Base-by-base conservation (phyloP, 1,140 invertebrate species). In the Drosophila jambulina region DNA sequence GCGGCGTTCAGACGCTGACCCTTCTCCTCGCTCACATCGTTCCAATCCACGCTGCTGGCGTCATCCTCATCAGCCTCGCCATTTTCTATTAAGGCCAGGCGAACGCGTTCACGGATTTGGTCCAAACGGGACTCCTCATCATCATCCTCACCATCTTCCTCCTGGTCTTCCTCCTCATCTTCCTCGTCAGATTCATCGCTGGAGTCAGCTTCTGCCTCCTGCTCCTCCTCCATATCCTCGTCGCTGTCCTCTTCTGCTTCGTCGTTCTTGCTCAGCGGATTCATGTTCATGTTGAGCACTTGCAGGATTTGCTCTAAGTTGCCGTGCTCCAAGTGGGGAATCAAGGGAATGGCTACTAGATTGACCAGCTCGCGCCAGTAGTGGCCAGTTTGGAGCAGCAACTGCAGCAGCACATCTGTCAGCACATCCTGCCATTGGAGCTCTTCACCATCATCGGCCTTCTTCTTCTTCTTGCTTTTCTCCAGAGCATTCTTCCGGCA, bases 11-110 rank as follows among this genome's bases (percentile, higher is more conserved):
- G 92, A 71, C 95, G 95, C 74, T 95, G 95, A 7, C 96, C 96
- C 91, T 97, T 95, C 72, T 95, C 95, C 79, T 97, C 96, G 65
- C 94, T 94, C 45, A 97, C 95, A 74, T 96, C 94, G 83, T 97
- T 96, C 19, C 96, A 94, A 76, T 97, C 96, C 10, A 97, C 93
- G 67, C 96, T 96, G 90, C 78, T 84, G n/a, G 42, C 75, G 23
- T 64, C 77, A 32, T 68, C 27, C 0, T 71, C 62, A 13, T 67
- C 60, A 10, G 23, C 54, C 1, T 69, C 51, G 3, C 49, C 67
- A 8, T 58, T 56, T 8, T 65, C 58, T 3, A 71, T 32, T 23
- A 88, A 27, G 0, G 84, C 85, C 17, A 53, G 17, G n/a, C 84
- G 85, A 7, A 88, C 81, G 13, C 45, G 64, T n/a, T 88, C 85